Percentiles rank a stretch among this genome's conserved stretches.
Conservation (phyloP, 2,888 invertebrate species). For the Azorinus chamasolen region DNA sequence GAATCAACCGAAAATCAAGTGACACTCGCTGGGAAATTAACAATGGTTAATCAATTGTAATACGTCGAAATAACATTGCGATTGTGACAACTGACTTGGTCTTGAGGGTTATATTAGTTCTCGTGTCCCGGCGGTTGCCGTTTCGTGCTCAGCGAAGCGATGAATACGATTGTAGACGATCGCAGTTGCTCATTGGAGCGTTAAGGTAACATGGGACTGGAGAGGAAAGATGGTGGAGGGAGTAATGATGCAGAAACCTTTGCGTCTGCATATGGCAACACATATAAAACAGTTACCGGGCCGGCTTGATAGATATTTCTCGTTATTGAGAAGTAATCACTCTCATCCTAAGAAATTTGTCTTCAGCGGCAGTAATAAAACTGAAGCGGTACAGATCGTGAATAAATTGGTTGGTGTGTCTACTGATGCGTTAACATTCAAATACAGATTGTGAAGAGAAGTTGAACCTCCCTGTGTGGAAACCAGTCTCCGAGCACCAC, state of each 20-base stretch:
- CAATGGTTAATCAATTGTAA: constrained; percentile 39
- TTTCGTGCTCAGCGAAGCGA: constrained; percentile 27
- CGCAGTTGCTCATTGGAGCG: constrained; percentile 31
- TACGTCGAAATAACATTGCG: constrained; percentile 13
- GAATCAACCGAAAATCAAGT: constrained; percentile 7
- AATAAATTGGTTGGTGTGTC: too few species aligned
- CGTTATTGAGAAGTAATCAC: too few species aligned
- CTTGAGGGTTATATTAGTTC: constrained; percentile 50
- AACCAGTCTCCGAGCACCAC: too few species aligned
- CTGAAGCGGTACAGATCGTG: too few species aligned
- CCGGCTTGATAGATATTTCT: constrained; percentile 20
- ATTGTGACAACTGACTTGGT: constrained; percentile 51
- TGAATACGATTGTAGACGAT: constrained; percentile 22
- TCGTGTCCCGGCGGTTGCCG: constrained; percentile 44
- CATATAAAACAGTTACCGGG: constrained; percentile 55
- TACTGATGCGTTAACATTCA: too few species aligned
- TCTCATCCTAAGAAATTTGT: constrained; percentile 26
- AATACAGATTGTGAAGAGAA: too few species aligned
- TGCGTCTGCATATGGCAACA: constrained; percentile 61
- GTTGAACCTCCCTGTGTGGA: too few species aligned
- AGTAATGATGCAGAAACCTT: constrained; percentile 50
- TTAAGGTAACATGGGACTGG: constrained; percentile 52
- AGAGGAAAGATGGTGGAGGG: constrained; percentile 11
- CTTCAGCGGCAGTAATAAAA: constrained; percentile 11
- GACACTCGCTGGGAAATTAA: constrained; percentile 27